phyloP scores from a whole-genome alignment of 1,140 invertebrate species.

The Nasonia giraulti region DNA sequence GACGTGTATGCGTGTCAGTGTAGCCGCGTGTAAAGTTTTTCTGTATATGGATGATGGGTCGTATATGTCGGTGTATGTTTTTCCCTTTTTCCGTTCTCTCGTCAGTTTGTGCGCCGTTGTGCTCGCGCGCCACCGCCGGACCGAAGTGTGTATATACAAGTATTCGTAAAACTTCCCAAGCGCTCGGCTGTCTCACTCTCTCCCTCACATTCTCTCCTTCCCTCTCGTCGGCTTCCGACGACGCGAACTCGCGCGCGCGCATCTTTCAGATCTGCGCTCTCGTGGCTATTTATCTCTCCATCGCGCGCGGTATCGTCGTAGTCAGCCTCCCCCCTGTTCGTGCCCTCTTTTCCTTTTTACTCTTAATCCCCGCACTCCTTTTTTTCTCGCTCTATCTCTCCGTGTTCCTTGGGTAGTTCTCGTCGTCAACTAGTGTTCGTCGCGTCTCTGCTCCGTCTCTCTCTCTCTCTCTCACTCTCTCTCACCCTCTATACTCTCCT shows the following conservation, averaged over 20 bases:
- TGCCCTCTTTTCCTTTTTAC: neutral
- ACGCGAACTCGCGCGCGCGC: neutral
- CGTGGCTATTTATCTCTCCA: slow-evolving; percentile 28
- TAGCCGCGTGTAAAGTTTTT: slow-evolving; percentile 64
- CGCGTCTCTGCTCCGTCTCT: slow-evolving; percentile 49
- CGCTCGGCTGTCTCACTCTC: slow-evolving; percentile 52
- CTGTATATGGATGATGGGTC: neutral
- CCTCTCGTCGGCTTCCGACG: neutral
- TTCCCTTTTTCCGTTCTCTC: slow-evolving; percentile 37
- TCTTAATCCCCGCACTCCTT: neutral
- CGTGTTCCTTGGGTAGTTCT: slow-evolving; percentile 13
- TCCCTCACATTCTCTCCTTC: slow-evolving; percentile 41
- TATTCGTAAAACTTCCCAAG: slow-evolving; percentile 64
- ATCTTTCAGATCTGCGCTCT: neutral
- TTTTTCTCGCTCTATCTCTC: neutral
- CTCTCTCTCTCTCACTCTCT: slow-evolving; percentile 39
- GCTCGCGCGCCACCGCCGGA: slow-evolving; percentile 71
- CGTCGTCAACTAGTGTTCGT: slow-evolving; percentile 44
- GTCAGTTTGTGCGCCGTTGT: slow-evolving; percentile 64
- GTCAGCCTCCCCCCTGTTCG: slow-evolving; percentile 39
- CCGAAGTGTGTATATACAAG: slow-evolving; percentile 68
- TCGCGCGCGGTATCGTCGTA: slow-evolving; percentile 47
- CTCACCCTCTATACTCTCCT: neutral
- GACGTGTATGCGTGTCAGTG: slow-evolving; percentile 56
- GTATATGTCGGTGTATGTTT: neutral